Evolutionary conservation across 2,888 invertebrate genomes (phyloP).

Genomic region (Protodeltote pygarga): DNA sequence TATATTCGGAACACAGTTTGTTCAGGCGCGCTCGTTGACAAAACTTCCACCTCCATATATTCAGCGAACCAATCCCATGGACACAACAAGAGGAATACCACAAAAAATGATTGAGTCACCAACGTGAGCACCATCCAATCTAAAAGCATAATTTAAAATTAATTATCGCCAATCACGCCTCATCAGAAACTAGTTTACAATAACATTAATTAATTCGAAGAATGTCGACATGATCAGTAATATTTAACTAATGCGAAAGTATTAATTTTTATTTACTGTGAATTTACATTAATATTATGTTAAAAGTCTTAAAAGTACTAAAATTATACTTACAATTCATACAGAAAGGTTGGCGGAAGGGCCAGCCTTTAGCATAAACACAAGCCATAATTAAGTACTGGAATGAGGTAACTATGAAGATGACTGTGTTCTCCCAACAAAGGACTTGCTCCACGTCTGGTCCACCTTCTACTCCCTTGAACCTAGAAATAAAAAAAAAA

Average conservation of each 20-base stretch:
- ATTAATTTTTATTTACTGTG: too few species aligned
- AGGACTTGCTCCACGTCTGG: slow-evolving; percentile 84
- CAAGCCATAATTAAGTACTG: slow-evolving; percentile 93
- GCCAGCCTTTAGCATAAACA: slow-evolving; percentile 93
- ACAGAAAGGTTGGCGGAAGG: slow-evolving; percentile 90
- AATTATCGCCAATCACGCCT: too few species aligned
- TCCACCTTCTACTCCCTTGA: slow-evolving; percentile 73
- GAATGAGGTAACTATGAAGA: slow-evolving; percentile 91
- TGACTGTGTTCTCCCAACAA: slow-evolving; percentile 93
- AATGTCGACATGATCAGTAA: too few species aligned
- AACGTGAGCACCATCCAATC: slow-evolving; percentile 88
- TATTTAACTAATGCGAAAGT: too few species aligned
- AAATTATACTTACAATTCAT: slow-evolving; percentile 84
- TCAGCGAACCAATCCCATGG: slow-evolving; percentile 84
- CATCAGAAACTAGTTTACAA: too few species aligned
- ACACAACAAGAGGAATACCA: slow-evolving; percentile 86
- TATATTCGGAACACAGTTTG: slow-evolving; percentile 85
- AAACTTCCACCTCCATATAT: slow-evolving; percentile 85
- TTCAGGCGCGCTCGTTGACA: slow-evolving; percentile 60
- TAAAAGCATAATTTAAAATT: slow-evolving; percentile 66
- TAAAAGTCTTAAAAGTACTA: too few species aligned
- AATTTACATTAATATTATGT: too few species aligned
- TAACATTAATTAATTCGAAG: too few species aligned
- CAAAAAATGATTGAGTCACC: slow-evolving; percentile 84
- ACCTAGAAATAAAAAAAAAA: slow-evolving; percentile 64